Evolutionary conservation across 2,113 vertebrate species (phyloP), one percentile per base, ranked within the genome.

Genomic region (Xyrauchen texanus): DNA sequence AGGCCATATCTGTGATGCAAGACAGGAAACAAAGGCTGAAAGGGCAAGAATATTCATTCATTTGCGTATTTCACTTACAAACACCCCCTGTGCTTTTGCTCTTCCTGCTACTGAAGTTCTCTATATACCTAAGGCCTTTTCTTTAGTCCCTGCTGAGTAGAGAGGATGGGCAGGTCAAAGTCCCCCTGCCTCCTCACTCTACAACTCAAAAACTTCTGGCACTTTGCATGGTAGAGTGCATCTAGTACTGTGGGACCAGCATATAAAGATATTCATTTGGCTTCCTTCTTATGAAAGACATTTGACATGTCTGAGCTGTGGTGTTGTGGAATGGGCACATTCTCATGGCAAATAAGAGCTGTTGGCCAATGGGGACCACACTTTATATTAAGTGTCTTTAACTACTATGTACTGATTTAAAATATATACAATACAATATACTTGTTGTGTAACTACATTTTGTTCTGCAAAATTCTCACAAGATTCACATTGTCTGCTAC

Each of bases 191-290:
- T 79, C 12, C 71, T 5, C 42, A n/a, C 75, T 65, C 45, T n/a
- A 80, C 53, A 66, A 62, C 72, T 76, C 53, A 79, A 63, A 77
- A 86, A 85, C 85, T 85, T 85, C 81, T 85, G 85, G 68, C 66
- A 42, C 76, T 85, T 75, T 70, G 71, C 68, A 82, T 16, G 63
- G 21, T 45, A 45, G 55, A 52, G 44, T 60, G 62, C 51, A 68
- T 53, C 52, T 63, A 6, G 60, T 58, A 9, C 46, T 62, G 57
- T 44, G 49, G 69, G 69, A 21, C 71, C 71, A 6, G 44, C 69
- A 68, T 15, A n/a, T 46, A 53, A 47, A 64, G 2, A 61, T 53
- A 67, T 47, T 77, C 52, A 57, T 21, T 44, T 11, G 8, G 1
- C 8, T 34, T 15, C 10, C 8, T 71, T 45, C 44, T 51, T 21